phyloP scores from a whole-genome alignment of 2,888 invertebrate species.

The Falcaria lacertinaria region DNA sequence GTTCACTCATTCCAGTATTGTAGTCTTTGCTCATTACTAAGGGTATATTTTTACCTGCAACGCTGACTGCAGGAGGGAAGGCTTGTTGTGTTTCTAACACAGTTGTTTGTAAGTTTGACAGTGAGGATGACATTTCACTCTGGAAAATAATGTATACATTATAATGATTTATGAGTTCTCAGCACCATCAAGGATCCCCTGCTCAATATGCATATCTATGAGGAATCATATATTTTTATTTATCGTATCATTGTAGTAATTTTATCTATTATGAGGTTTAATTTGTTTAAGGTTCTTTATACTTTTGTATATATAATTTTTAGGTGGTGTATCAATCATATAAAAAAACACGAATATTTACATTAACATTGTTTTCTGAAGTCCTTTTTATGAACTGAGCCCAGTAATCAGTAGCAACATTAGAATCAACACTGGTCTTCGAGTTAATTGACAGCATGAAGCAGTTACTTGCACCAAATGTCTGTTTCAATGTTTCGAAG shows the following conservation, averaged over 20 bases:
- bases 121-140: conserved; percentile 48
- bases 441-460: conserved; percentile 96
- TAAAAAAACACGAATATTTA: conserved; percentile 10
- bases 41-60: conserved; percentile 45
- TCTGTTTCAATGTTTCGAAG: conserved; percentile 91
- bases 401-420: conserved; percentile 89
- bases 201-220: no score
- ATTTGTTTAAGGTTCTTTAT: no score
- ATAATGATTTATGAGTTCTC: conserved; percentile 43
- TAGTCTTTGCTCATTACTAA: no score
- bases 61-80: conserved; percentile 24
- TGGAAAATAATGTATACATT: conserved; percentile 28
- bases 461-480: conserved; percentile 92
- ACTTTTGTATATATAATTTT: no score
- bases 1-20: no score
- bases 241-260: no score
- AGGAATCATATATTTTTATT: no score
- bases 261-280: no score
- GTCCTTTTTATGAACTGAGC: conserved; percentile 85
- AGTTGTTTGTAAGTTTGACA: conserved; percentile 36
- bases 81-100: conserved; percentile 46
- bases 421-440: conserved; percentile 78
- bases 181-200: no score
- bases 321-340: background rate
- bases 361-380: conserved; percentile 66